Conservation (phyloP, 2,888 invertebrate genomes). For the Caenorhabditis japonica region DNA sequence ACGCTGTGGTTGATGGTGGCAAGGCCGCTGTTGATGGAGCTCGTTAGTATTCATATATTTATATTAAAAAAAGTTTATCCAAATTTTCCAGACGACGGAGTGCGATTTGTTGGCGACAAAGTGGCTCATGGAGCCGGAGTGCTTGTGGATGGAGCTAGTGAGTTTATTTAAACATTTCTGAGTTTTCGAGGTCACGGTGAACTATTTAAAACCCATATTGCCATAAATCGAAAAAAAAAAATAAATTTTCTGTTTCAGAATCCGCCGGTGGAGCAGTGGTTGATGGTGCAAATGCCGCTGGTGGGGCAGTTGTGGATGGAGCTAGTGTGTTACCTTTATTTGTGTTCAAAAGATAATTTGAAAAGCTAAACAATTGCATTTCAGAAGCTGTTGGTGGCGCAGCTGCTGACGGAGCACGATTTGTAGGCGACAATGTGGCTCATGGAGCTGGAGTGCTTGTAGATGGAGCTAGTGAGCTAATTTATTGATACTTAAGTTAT, state of each 20-base stretch:
- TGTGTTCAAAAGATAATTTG: neutral
- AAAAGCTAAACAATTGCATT: no score
- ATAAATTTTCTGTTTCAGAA: no score
- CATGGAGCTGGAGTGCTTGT: slow-evolving; percentile 28
- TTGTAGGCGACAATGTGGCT: slow-evolving; percentile 17
- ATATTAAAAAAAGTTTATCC: neutral
- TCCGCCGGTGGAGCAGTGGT: neutral
- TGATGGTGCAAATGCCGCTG: slow-evolving; percentile 16
- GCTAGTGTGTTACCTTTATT: slow-evolving; percentile 10
- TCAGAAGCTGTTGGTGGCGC: slow-evolving; percentile 3
- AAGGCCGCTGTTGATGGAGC: slow-evolving; percentile 27
- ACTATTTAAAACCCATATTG: no score
- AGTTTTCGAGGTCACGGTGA: no score
- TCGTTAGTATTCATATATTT: slow-evolving; percentile 22
- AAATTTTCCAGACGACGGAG: slow-evolving; percentile 5
- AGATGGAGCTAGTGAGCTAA: slow-evolving; percentile 37
- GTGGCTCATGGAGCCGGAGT: slow-evolving; percentile 33
- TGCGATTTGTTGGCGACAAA: slow-evolving; percentile 17
- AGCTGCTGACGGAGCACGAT: slow-evolving; percentile 24
- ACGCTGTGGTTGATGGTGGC: slow-evolving; percentile 27
- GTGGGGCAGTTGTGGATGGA: slow-evolving; percentile 33
- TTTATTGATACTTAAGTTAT: neutral
- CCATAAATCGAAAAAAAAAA: no score
- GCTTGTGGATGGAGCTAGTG: slow-evolving; percentile 33
- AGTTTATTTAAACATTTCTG: no score